Conservation (phyloP, 2,888 invertebrate species). For the Druceiella hillmani region DNA sequence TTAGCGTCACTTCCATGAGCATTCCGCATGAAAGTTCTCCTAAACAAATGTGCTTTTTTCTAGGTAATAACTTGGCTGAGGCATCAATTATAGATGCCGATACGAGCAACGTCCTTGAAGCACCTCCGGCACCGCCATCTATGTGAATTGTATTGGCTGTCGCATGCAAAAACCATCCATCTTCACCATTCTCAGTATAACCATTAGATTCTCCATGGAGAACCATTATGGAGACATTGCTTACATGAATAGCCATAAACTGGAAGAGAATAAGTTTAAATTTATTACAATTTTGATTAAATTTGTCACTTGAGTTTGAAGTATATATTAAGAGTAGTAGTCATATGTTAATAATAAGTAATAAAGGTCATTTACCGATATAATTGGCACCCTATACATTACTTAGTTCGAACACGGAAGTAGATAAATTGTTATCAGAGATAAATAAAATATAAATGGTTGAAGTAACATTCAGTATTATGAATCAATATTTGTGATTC, state of each 20-base stretch:
- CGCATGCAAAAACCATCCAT: conserved; percentile 65
- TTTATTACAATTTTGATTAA: conserved; percentile 4
- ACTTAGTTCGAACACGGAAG: too few species aligned
- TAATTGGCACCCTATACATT: too few species aligned
- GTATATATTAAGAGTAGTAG: background rate
- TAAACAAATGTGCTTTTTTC: conserved; percentile 54
- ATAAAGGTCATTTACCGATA: conserved; percentile 15
- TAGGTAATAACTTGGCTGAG: conserved; percentile 53
- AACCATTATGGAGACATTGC: conserved; percentile 61
- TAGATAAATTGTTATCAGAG: too few species aligned
- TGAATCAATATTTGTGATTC: too few species aligned
- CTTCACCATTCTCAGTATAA: conserved; percentile 42
- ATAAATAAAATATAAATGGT: too few species aligned
- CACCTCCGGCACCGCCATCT: conserved; percentile 67
- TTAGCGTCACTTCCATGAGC: conserved; percentile 68
- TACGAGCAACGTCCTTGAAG: conserved; percentile 61
- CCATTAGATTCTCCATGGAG: conserved; percentile 46
- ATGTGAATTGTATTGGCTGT: conserved; percentile 67
- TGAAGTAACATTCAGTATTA: too few species aligned
- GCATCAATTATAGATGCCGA: conserved; percentile 66
- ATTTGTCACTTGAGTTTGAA: background rate
- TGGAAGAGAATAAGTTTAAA: conserved; percentile 31
- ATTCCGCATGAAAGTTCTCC: conserved; percentile 70
- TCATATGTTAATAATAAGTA: background rate
- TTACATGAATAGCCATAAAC: conserved; percentile 83